Evolutionary conservation across 2,888 invertebrate species (phyloP).

Genomic region (Athalia rosae): DNA sequence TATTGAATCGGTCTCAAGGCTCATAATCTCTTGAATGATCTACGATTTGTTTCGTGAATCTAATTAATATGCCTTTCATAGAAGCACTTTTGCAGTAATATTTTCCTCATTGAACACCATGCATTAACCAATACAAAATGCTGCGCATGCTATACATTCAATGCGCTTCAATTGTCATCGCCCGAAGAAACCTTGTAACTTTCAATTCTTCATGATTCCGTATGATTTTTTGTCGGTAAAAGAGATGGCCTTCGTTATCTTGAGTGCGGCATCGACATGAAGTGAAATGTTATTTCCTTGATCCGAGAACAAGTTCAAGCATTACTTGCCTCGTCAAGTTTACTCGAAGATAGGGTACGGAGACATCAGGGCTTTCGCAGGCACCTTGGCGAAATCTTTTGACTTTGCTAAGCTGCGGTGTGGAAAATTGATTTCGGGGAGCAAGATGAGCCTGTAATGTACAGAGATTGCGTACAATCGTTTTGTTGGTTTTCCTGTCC

Average conservation of each 20-base stretch:
- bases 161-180: neutral
- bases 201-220: neutral
- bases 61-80: no score
- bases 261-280: neutral
- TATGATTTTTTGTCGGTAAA: neutral
- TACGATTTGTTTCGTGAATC: no score
- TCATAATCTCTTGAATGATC: no score
- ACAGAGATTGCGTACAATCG: neutral
- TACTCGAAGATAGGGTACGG: neutral
- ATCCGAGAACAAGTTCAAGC: conserved; percentile 1
- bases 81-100: no score
- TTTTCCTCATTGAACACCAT: no score
- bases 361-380: conserved; percentile 4
- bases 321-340: neutral
- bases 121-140: no score
- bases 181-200: neutral
- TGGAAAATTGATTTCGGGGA: conserved; percentile 12
- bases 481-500: neutral
- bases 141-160: no score
- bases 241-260: neutral
- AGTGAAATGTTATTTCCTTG: neutral
- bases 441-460: neutral
- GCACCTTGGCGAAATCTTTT: conserved; percentile 7
- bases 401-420: conserved; percentile 13
- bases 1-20: no score